Conservation (phyloP, 2,113 vertebrate species). For the Apteryx owenii region DNA sequence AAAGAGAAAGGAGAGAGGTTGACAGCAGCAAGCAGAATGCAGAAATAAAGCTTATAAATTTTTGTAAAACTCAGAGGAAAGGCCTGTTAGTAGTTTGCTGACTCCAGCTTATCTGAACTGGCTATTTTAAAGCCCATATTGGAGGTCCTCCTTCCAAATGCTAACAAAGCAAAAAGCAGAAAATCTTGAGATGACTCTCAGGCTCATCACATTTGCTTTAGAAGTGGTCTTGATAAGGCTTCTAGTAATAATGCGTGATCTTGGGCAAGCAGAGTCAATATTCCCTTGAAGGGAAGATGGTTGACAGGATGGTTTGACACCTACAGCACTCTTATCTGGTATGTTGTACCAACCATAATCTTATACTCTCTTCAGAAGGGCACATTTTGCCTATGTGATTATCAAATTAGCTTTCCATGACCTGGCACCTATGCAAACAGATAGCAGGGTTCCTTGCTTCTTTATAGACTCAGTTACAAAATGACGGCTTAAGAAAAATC, state of each 20-base stretch:
- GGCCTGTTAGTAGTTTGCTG: neutral
- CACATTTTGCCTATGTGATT: neutral
- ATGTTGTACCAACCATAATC: neutral
- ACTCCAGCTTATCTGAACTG: neutral
- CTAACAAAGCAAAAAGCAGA: neutral
- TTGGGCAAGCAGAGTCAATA: neutral
- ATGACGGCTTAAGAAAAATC: neutral
- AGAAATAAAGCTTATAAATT: conserved; percentile 20
- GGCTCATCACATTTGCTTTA: neutral
- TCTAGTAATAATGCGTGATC: neutral
- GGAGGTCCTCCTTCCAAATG: neutral
- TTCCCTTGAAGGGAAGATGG: neutral
- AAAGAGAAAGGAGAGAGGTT: neutral
- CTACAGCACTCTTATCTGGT: neutral
- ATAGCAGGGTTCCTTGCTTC: neutral
- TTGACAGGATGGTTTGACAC: neutral
- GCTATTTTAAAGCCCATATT: neutral
- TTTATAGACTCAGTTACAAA: neutral
- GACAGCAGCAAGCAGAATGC: neutral
- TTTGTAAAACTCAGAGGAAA: neutral
- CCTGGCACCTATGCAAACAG: neutral
- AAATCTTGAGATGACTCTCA: neutral
- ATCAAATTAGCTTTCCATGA: neutral
- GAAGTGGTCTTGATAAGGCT: neutral
- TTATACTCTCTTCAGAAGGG: neutral